These are phyloP conservation scores for Caenorhabditis sp. DNA, from an alignment of 2,888 invertebrate species.

Conservation along the genomic window DNA sequence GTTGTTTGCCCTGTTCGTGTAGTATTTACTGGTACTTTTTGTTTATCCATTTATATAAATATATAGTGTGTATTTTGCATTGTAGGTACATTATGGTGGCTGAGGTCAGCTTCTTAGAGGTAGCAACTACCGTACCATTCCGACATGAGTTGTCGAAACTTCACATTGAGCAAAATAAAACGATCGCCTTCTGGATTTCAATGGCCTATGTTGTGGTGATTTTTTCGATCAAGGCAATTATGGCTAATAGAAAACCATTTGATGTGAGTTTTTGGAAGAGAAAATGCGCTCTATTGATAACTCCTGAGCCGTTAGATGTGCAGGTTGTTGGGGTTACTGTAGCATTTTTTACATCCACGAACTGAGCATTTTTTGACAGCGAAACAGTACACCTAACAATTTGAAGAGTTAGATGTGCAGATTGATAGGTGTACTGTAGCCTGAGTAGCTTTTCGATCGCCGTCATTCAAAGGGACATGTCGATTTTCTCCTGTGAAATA, in stretches of 20 bases:
- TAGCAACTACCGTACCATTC: conserved; percentile 48
- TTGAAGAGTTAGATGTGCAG: too few relatives aligned
- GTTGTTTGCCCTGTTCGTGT: neutral
- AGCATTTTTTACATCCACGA: too few relatives aligned
- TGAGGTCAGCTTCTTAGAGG: conserved; percentile 44
- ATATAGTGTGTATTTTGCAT: too few relatives aligned
- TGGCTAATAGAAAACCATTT: conserved; percentile 63
- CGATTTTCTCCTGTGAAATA: too few relatives aligned
- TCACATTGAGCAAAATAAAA: conserved; percentile 47
- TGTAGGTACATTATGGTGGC: conserved; percentile 13
- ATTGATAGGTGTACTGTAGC: too few relatives aligned
- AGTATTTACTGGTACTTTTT: neutral
- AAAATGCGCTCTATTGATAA: too few relatives aligned
- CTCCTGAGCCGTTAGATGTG: too few relatives aligned
- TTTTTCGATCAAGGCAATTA: conserved; percentile 62
- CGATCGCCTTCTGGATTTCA: conserved; percentile 56
- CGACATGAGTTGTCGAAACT: conserved; percentile 49
- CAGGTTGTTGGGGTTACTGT: too few relatives aligned
- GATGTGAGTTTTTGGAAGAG: conserved; percentile 43
- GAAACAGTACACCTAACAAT: too few relatives aligned
- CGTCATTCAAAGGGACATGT: too few relatives aligned
- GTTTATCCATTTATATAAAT: neutral
- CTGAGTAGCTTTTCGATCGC: too few relatives aligned
- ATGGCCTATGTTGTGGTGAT: conserved; percentile 65
- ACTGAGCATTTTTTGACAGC: too few relatives aligned